These are phyloP conservation scores for Tetragonula carbonaria DNA, from an alignment of 2,888 invertebrate species.

Conservation along the genomic window DNA sequence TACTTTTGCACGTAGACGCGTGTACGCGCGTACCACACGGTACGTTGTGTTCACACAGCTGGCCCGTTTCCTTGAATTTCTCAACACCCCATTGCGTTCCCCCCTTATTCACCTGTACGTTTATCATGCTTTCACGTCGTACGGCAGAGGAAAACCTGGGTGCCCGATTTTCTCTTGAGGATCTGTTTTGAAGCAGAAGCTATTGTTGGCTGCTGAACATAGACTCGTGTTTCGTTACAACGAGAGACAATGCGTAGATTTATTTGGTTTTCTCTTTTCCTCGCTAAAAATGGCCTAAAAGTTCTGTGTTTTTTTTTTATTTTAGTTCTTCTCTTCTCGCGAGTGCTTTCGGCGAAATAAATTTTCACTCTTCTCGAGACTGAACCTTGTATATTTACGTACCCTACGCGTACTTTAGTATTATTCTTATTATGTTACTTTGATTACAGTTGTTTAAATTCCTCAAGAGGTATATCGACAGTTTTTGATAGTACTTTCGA, in stretches of 20 bases:
- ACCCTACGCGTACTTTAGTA: too few relatives aligned
- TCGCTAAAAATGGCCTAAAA: not conserved
- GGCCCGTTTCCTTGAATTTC: conserved; percentile 29
- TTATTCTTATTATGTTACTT: too few relatives aligned
- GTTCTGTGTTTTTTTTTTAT: too few relatives aligned
- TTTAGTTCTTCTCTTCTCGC: not conserved
- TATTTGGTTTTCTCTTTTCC: not conserved
- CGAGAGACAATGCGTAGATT: not conserved
- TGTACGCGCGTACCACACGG: not conserved
- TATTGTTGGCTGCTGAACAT: not conserved
- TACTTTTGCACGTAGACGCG: conserved; percentile 6
- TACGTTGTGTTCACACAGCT: conserved; percentile 17
- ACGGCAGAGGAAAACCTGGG: conserved; percentile 21
- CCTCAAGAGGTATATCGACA: too few relatives aligned
- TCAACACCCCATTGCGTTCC: conserved; percentile 4
- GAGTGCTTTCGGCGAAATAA: too few relatives aligned
- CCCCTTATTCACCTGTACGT: conserved; percentile 15
- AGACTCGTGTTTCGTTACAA: not conserved
- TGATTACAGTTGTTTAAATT: too few relatives aligned
- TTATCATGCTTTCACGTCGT: conserved; percentile 42
- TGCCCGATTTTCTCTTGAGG: not conserved
- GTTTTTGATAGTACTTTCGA: too few relatives aligned
- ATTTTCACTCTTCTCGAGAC: too few relatives aligned
- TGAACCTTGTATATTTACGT: too few relatives aligned
- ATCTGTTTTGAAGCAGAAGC: not conserved